Base-by-base conservation (phyloP, 1,140 invertebrate species). In the Zeugodacus cucurbitae region DNA sequence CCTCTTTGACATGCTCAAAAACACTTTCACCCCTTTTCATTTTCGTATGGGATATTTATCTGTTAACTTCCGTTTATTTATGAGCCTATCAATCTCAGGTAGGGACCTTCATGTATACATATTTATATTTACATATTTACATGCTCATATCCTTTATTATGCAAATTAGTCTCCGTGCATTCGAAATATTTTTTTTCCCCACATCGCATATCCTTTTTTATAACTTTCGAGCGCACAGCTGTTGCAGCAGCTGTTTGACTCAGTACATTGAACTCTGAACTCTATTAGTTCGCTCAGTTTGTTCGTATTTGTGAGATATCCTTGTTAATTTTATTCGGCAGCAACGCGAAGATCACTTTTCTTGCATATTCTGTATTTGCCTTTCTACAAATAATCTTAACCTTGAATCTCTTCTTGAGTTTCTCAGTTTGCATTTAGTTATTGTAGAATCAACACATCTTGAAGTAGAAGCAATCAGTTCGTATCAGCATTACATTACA, bases 21-120 rank as follows among this genome's bases (percentile, higher is more conserved):
- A 48, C 74, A 82, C 74, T 82, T 82, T 82, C 74, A 82, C 74
- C 74, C 70, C 44, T 82, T 54, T 82, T 82, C 74, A n/a, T 41
- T 44, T 10, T 82, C 74, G 26, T 29, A 26, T 82, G n/a, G 41
- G 11, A n/a, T 7, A 41, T n/a, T 82, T 82, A 82, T 82, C 74
- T 29, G 37, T 34, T 82, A 82, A 82, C 74, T 82, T 82, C 74
- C 74, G 34, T 17, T 48, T 82, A 82, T 82, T 82, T 82, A 82
- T 54, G 74, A 22, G 74, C 7, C 41, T 82, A 44, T 44, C 41
- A 82, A 82, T 82, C 74, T 82, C 74, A 32, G 74, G 41, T 48
- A 44, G 0, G 14, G 3, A n/a, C 6, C 26, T 17, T 1, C 17
- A 74, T 74, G 26, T 67, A 67, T 34, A 17, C 41, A 78, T 48